Percentiles rank a stretch among this genome's conserved stretches.
phyloP scores from a whole-genome alignment of 2,113 vertebrate species.

The Larimichthys polyactis region DNA sequence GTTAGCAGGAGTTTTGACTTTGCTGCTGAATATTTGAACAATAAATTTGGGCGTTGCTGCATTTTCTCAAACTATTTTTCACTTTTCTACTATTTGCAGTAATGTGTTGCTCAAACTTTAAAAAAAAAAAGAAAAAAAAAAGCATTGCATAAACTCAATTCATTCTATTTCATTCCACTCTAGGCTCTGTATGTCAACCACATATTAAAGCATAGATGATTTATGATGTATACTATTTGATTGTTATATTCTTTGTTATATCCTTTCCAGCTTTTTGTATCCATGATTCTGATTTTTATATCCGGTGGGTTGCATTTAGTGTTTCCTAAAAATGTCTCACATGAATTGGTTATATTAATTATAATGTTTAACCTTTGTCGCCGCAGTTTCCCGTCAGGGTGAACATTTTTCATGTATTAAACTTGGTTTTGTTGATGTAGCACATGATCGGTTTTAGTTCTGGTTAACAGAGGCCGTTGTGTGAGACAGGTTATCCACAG shows the following conservation, averaged over 20 bases:
- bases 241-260: not conserved
- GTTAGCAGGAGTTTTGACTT: constrained; percentile 8
- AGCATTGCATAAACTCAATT: not conserved
- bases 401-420: not conserved
- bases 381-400: not conserved
- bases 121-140: not conserved
- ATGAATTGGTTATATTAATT: not conserved
- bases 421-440: constrained; percentile 4
- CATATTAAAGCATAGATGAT: not conserved
- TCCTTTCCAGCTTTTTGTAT: not conserved
- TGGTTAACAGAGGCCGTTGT: not conserved
- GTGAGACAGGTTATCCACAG: not conserved
- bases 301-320: not conserved
- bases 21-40: constrained; percentile 14
- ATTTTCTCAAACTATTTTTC: not conserved
- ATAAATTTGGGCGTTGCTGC: not conserved
- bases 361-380: not conserved
- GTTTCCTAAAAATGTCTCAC: constrained; percentile 5
- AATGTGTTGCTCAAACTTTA: not conserved
- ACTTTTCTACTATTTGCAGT: constrained; percentile 2
- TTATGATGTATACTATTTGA: constrained; percentile 3
- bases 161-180: not conserved
- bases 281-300: not conserved
- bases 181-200: not conserved
- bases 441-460: not conserved